phyloP scores from a whole-genome alignment of 92 coral and sea anemone genomes.

The Epizoanthus scotinus region DNA sequence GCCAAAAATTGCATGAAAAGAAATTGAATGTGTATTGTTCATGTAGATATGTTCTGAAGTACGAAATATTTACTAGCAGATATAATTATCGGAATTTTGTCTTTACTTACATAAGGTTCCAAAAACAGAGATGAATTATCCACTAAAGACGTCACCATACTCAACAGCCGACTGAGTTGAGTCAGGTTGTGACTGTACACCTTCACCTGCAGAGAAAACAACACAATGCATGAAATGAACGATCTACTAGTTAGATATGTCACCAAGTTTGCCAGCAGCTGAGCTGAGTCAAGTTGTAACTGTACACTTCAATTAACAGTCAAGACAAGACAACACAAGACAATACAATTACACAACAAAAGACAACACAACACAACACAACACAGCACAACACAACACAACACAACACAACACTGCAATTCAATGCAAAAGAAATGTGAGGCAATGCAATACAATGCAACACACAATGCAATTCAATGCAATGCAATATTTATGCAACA shows the following conservation, averaged over 20 bases:
- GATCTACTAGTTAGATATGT: conserved; percentile 72
- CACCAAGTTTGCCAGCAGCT: conserved; percentile 76
- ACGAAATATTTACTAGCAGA: neutral
- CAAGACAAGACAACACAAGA: neutral
- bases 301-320: conserved; percentile 57
- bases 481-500: no score
- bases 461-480: no score
- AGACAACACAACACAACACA: no score
- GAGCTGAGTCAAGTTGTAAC: conserved; percentile 80
- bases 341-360: neutral
- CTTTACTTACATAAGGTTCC: conserved; percentile 86
- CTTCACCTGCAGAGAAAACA: conserved; percentile 70
- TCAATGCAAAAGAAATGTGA: no score
- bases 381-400: no score
- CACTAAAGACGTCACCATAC: conserved; percentile 75
- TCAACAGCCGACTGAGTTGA: conserved; percentile 82
- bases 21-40: no score
- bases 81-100: no score
- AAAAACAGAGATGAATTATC: conserved; percentile 84
- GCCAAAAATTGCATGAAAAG: no score
- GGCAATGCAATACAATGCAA: no score
- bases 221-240: conserved; percentile 47
- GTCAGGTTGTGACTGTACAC: conserved; percentile 72
- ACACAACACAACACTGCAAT: no score
- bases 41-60: neutral